Evolutionary conservation across 2,113 vertebrate species (phyloP).

Genomic region (Manacus vitellinus): DNA sequence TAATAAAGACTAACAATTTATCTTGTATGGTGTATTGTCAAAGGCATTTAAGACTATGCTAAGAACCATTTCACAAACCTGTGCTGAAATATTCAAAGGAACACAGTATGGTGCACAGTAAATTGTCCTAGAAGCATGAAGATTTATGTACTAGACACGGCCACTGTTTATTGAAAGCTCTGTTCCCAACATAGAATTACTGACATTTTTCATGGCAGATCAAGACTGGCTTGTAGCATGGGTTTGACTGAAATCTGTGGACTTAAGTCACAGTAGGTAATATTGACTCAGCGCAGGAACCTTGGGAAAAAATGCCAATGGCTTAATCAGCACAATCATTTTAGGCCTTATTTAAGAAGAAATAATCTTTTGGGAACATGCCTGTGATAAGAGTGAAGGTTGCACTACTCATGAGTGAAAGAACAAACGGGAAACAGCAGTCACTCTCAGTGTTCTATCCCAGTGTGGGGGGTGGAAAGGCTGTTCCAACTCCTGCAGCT

Average conservation of each 20-base stretch:
- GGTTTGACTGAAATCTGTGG: background rate
- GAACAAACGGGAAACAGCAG: background rate
- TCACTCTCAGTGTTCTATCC: background rate
- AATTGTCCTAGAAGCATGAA: background rate
- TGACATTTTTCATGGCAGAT: background rate
- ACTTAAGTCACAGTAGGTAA: background rate
- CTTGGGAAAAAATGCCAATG: background rate
- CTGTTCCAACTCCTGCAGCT: background rate
- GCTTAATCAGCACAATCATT: background rate
- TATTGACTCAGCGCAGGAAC: background rate
- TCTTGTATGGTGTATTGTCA: background rate
- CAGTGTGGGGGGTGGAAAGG: background rate
- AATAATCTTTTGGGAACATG: conserved; percentile 2
- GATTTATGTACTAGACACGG: background rate
- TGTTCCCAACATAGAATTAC: background rate
- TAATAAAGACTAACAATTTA: background rate
- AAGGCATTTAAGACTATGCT: background rate
- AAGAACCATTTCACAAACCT: background rate
- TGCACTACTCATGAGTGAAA: background rate
- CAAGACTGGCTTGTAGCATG: background rate
- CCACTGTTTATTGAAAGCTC: background rate
- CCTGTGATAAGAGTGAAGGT: background rate
- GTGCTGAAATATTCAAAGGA: background rate
- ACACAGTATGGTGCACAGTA: background rate
- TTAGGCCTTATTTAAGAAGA: background rate